Evolutionary conservation across 2,888 invertebrate species (phyloP).

Genomic region (Carterocephalus palaemon): DNA sequence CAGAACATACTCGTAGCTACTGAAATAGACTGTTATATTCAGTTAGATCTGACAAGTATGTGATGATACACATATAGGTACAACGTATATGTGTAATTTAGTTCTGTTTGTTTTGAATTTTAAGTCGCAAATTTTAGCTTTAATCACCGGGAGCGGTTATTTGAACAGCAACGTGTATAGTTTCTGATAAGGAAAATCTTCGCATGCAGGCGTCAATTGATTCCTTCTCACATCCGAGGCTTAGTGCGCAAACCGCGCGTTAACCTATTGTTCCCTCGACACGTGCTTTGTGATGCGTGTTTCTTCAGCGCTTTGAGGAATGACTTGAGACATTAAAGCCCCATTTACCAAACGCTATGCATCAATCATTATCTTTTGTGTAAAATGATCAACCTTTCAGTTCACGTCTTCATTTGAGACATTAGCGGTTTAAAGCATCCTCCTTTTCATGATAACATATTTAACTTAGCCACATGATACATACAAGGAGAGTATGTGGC

Average conservation of each 20-base stretch:
- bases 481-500: no score
- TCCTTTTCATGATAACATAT: background rate
- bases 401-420: conserved; percentile 8
- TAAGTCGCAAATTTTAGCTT: no score
- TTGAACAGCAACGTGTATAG: no score
- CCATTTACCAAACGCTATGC: conserved; percentile 27
- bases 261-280: conserved; percentile 25
- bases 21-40: no score
- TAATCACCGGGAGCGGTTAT: no score
- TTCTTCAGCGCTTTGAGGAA: conserved; percentile 31
- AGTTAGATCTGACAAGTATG: no score
- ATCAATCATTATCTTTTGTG: conserved; percentile 41
- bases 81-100: no score
- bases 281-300: conserved; percentile 29
- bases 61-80: no score
- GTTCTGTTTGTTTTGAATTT: no score
- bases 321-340: conserved; percentile 23
- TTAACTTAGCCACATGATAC: no score
- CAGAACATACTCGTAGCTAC: no score
- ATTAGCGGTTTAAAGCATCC: background rate
- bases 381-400: conserved; percentile 22
- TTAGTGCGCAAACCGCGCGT: conserved; percentile 8
- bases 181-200: conserved; percentile 1
- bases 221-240: background rate
- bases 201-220: conserved; percentile 5